A percentile compares a stretch with the other conserved stretches of the same genome.
These are phyloP conservation scores for Cactoblastis cactorum DNA, from an alignment of 2,888 invertebrate species.

Conservation along the genomic window DNA sequence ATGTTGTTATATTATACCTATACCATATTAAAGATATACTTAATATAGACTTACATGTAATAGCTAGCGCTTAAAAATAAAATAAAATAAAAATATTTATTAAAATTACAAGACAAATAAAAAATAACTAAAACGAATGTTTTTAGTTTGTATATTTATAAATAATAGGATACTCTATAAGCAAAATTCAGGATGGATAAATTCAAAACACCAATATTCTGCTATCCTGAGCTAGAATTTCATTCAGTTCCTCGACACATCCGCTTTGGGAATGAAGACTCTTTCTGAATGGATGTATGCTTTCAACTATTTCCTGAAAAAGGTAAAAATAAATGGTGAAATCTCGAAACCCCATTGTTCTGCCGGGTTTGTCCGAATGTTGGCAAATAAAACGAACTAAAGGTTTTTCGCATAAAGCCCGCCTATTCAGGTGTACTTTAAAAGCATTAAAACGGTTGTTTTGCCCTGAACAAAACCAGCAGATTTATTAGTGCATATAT, in stretches of 20 bases:
- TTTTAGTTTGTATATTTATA: too few species aligned
- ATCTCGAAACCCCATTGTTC: conserved; percentile 4
- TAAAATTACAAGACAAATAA: too few species aligned
- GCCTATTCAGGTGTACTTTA: neutral
- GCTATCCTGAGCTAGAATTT: neutral
- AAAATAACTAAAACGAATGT: too few species aligned
- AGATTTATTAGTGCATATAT: neutral
- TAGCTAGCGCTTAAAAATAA: too few species aligned
- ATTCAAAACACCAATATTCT: too few species aligned
- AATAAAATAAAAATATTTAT: too few species aligned
- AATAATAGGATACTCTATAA: too few species aligned
- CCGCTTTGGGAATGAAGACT: neutral
- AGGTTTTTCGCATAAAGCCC: neutral
- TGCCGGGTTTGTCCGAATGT: neutral
- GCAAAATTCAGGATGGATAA: too few species aligned
- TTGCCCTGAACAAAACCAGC: neutral
- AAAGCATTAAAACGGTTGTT: conserved; percentile 3
- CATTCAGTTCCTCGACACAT: neutral
- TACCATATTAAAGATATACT: too few species aligned
- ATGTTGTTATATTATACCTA: too few species aligned
- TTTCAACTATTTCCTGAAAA: conserved; percentile 11
- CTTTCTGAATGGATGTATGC: conserved; percentile 1
- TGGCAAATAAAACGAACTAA: conserved; percentile 9
- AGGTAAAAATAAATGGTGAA: conserved; percentile 7
- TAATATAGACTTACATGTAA: too few species aligned